Evolutionary conservation across 2,888 invertebrate genomes (phyloP), one percentile per base, ranked within the genome.

Genomic region (Xanthorhoe designata): DNA sequence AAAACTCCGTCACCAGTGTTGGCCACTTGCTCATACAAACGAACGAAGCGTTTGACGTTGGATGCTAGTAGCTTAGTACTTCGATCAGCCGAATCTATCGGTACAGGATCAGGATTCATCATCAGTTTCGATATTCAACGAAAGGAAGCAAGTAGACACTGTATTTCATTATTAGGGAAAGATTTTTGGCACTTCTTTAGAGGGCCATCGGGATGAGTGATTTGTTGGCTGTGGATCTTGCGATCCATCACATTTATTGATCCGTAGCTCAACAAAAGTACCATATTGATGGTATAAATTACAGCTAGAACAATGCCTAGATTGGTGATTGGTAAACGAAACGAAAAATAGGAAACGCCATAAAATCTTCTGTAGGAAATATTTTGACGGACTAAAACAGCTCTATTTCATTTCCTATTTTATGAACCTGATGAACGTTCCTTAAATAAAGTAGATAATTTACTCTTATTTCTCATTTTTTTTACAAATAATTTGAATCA

Each of bases 141-240:
- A 18, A 19, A 51, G 42, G 65, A 64, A 63, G 64, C 62, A 66
- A 70, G 68, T 64, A 64, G 53, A 61, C 54, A 19, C 62, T 49
- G 7, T 49, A 47, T 15, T 17, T 55, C 42, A 17, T 35, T 56
- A 17, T 49, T 24, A 53, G 24, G 17, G 18, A 18, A 47, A 18
- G 29, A 47, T 9, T 53, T 57, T 68, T 69, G 70, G 67, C 72
- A 68, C 71, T 65, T 71, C 47, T 15, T 66, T 49, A 47, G 61
- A 50, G 32, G 29, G 9, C 24, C 38, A 51, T 19, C n/a, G 42
- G 45, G 24, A 42, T 61, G 60, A 59, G 54, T 60, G 59, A 64
- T 60, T 60, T 60, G 60, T 64, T 55, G 59, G 53, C 49, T 55
- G 42, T 64, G 50, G 55, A 42, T 42, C 38, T n/a, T 17, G 50